Conservation (phyloP, 2,888 invertebrate genomes). For the Melanophora roralis region DNA sequence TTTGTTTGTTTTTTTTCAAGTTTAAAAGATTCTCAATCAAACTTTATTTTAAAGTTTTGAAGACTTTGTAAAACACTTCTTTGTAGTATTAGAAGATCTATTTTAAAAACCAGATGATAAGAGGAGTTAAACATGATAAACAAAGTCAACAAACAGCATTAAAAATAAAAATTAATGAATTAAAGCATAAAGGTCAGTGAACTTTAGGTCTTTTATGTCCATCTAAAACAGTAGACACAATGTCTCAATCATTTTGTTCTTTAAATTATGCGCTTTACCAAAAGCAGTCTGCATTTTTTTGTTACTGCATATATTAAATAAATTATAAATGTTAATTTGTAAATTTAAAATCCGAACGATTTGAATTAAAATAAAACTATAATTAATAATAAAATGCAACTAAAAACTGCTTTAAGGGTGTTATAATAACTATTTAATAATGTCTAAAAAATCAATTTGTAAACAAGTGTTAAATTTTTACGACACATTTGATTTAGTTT, state of each 20-base stretch:
- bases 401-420: not conserved
- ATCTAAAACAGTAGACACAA: not conserved
- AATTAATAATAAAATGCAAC: not conserved
- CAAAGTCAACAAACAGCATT: not conserved
- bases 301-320: not conserved
- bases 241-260: not conserved
- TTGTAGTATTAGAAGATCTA: too few species aligned
- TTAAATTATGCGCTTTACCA: not conserved
- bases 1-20: too few species aligned
- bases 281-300: not conserved
- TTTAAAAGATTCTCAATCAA: too few species aligned
- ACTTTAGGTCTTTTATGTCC: not conserved
- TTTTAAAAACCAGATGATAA: not conserved
- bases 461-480: not conserved
- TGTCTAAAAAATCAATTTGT: too few species aligned
- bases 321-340: too few species aligned
- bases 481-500: too few species aligned
- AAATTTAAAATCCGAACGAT: too few species aligned
- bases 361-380: not conserved
- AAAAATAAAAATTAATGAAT: not conserved
- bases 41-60: too few species aligned
- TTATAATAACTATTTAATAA: not conserved
- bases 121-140: not conserved
- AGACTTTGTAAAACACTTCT: too few species aligned
- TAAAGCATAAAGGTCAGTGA: slow-evolving; percentile 3